Conservation (phyloP, 2,797 vertebrate genomes). For the Pseudomugil gertrudae region DNA sequence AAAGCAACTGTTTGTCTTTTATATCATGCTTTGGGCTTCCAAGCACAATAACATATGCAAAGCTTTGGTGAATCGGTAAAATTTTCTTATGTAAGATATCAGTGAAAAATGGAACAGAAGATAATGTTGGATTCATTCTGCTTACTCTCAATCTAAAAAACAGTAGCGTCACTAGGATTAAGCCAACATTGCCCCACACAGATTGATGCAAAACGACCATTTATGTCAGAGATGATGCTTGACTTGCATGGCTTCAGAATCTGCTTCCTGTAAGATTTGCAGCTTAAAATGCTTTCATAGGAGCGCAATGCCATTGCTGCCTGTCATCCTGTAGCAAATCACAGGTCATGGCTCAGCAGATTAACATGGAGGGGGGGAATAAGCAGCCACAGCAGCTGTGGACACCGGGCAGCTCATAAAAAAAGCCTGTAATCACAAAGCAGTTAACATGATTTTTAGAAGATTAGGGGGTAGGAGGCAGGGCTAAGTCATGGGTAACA, state of each 20-base stretch:
- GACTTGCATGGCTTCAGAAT: conserved; percentile 50
- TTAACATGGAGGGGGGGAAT: conserved; percentile 71
- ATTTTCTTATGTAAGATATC: not conserved
- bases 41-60: not conserved
- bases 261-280: conserved; percentile 65
- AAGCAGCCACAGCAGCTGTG: conserved; percentile 66
- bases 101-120: not conserved
- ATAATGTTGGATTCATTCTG: not conserved
- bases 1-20: not conserved
- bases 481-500: conserved; percentile 4
- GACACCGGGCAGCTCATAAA: conserved; percentile 32
- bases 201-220: not conserved
- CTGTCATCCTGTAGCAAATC: conserved; percentile 56
- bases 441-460: conserved; percentile 28
- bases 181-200: not conserved
- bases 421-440: conserved; percentile 34
- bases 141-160: not conserved
- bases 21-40: no score
- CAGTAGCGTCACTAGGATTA: not conserved
- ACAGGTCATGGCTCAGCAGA: conserved; percentile 71
- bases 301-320: conserved; percentile 19
- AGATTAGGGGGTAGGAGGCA: conserved; percentile 21
- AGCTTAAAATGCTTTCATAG: conserved; percentile 69
- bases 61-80: not conserved
- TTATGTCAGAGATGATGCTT: conserved; percentile 20